Conservation (phyloP, 2,113 vertebrate species). For the Prunella fulvescens region DNA sequence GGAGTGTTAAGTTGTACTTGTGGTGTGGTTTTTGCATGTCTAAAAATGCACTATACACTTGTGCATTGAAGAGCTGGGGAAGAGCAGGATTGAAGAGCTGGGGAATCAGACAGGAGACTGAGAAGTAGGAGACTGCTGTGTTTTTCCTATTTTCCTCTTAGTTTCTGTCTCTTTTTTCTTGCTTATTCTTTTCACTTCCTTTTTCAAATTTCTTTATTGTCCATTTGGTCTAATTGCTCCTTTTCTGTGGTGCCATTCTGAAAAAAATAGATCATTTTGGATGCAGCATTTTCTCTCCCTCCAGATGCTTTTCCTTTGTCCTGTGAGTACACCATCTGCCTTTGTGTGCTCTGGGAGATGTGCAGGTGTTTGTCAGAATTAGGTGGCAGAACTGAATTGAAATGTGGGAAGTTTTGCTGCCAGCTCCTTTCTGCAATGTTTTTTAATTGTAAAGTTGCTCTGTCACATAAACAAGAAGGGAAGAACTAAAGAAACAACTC, state of each 20-base stretch:
- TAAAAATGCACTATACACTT: not conserved
- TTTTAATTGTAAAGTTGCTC: not conserved
- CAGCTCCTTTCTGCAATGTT: not conserved
- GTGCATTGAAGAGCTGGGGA: not conserved
- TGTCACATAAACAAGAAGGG: not conserved
- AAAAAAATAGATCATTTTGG: not conserved
- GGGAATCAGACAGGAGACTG: not conserved
- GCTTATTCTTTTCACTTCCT: not conserved
- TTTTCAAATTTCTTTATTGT: not conserved
- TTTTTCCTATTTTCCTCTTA: not conserved
- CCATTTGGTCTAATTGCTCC: not conserved
- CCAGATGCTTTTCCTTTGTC: not conserved
- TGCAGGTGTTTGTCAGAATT: conserved; percentile 3
- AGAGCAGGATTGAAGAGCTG: not conserved
- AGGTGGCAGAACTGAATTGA: not conserved
- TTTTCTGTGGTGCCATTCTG: not conserved
- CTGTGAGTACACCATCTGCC: not conserved
- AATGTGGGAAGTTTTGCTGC: not conserved
- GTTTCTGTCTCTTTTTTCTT: not conserved
- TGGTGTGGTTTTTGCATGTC: not conserved
- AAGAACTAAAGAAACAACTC: not conserved
- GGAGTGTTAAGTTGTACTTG: not conserved
- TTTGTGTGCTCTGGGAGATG: not conserved
- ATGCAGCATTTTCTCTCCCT: not conserved
- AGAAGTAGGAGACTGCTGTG: not conserved